Percentiles rank a stretch among this genome's conserved stretches.
phyloP scores from a whole-genome alignment of 2,888 invertebrate species.

The Scaptomyza reducta region DNA sequence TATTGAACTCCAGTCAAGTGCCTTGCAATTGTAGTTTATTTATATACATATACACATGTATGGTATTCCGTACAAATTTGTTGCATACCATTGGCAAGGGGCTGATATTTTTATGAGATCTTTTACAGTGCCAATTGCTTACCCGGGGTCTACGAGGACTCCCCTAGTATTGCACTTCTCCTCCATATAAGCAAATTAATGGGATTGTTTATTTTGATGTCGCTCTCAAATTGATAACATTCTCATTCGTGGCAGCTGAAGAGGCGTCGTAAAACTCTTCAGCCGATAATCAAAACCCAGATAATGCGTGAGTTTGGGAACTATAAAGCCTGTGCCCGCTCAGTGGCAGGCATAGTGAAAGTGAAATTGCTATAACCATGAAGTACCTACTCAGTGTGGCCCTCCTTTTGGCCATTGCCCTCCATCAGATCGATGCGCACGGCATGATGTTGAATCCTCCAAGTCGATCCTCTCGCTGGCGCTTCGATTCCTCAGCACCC shows the following conservation, averaged over 20 bases:
- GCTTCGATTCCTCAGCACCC: slow-evolving; percentile 84
- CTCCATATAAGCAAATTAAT: slow-evolving; percentile 28
- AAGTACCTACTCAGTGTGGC: slow-evolving; percentile 52
- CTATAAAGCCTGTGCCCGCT: slow-evolving; percentile 33
- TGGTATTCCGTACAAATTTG: slow-evolving; percentile 19
- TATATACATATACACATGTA: slow-evolving; percentile 4
- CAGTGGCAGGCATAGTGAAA: slow-evolving; percentile 52
- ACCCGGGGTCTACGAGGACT: slow-evolving; percentile 26
- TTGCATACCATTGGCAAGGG: not conserved
- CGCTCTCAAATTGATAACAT: slow-evolving; percentile 33
- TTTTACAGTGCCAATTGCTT: slow-evolving; percentile 44
- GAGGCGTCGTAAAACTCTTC: slow-evolving; percentile 65
- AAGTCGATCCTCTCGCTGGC: slow-evolving; percentile 86
- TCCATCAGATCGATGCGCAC: slow-evolving; percentile 82
- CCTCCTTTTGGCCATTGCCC: slow-evolving; percentile 57
- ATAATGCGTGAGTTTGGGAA: slow-evolving; percentile 34
- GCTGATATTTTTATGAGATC: slow-evolving; percentile 49
- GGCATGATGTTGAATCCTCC: slow-evolving; percentile 86
- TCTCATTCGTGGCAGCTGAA: slow-evolving; percentile 34
- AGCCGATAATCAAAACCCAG: slow-evolving; percentile 29
- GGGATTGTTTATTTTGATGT: slow-evolving; percentile 20
- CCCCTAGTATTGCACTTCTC: not conserved
- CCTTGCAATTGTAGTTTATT: slow-evolving; percentile 2
- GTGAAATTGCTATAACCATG: slow-evolving; percentile 57
- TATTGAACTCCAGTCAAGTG: slow-evolving; percentile 5